A percentile compares a stretch with the other conserved stretches of the same genome.
Evolutionary conservation across 2,888 invertebrate species (phyloP).

Genomic region (Chaitophorus viminalis): DNA sequence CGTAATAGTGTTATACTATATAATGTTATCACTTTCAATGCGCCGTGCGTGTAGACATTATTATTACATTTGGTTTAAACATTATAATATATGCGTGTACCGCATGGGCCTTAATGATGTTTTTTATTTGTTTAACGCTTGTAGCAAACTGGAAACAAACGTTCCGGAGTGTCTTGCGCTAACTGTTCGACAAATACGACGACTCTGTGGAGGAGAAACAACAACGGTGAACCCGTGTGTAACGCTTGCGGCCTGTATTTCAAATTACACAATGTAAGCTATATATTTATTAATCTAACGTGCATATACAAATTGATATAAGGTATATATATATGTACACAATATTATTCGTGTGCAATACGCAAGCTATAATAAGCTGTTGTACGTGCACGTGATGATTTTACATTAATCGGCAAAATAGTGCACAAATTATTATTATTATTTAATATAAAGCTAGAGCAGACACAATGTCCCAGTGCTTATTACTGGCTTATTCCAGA

Average conservation of each 20-base stretch:
- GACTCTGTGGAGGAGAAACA: conserved; percentile 97
- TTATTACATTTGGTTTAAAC: no score
- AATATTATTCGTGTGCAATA: not conserved
- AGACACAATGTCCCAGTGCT: not conserved
- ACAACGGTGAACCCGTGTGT: conserved; percentile 98
- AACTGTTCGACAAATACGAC: conserved; percentile 74
- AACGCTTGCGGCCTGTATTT: conserved; percentile 83
- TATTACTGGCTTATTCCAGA: no score
- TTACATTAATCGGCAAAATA: not conserved
- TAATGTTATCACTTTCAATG: no score
- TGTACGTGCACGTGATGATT: not conserved
- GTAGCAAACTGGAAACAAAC: conserved; percentile 71
- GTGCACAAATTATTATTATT: not conserved
- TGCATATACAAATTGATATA: not conserved
- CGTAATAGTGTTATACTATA: no score
- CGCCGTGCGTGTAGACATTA: no score
- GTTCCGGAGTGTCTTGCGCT: conserved; percentile 68
- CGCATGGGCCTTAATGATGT: not conserved
- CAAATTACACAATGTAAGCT: conserved; percentile 80
- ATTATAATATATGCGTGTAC: not conserved
- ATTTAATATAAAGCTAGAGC: not conserved
- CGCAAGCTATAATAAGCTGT: not conserved
- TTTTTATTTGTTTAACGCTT: conserved; percentile 9
- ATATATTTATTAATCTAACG: not conserved
- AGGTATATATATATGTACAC: no score